Evolutionary conservation across 2,888 invertebrate species (phyloP), one percentile per base, ranked within the genome.

Genomic region (Trachelus troglodyta): DNA sequence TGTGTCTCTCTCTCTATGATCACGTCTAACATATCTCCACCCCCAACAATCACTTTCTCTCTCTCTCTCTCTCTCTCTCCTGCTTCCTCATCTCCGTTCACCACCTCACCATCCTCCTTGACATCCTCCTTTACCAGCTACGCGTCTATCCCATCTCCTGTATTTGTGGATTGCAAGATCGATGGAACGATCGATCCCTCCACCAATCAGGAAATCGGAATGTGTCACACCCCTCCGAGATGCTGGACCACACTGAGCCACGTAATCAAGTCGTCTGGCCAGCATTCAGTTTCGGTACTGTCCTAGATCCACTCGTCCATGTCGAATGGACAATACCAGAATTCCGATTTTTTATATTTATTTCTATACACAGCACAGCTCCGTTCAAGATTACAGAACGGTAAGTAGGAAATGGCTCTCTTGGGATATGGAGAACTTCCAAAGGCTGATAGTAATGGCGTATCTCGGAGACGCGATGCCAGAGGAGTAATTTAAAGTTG

Each of bases 401-500:
- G 23, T 56, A 56, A 23, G 56, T 56, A 56, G 56, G 9, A 23
- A 56, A 23, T 56, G 23, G 23, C 56, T 23, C 56, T 15, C 23
- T 1, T 6, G 56, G 56, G 40, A 40, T 15, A 40, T 40, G 40
- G 56, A 56, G 56, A 56, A 56, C 56, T 56, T 56, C 56, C 56
- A 56, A 56, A 56, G 56, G 23, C 56, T 23, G 56, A 56, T 56
- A 23, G 56, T 9, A 56, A 23, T 23, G 23, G 23, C 56, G 56
- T 56, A 23, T 56, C 56, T 23, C 56, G 15, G 23, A 9, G 56
- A 56, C 56, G 56, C 56, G 56, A 56, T 56, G 56, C 56, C 56
- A 56, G 56, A 56, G 56, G 56, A 56, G 56, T 56, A 86, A 87
- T 87, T 87, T 87, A 86, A 87, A 87, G 85, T 87, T 87, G 79